phyloP scores from a whole-genome alignment of 1,140 invertebrate species.

The Akabosia matsudoensis region DNA sequence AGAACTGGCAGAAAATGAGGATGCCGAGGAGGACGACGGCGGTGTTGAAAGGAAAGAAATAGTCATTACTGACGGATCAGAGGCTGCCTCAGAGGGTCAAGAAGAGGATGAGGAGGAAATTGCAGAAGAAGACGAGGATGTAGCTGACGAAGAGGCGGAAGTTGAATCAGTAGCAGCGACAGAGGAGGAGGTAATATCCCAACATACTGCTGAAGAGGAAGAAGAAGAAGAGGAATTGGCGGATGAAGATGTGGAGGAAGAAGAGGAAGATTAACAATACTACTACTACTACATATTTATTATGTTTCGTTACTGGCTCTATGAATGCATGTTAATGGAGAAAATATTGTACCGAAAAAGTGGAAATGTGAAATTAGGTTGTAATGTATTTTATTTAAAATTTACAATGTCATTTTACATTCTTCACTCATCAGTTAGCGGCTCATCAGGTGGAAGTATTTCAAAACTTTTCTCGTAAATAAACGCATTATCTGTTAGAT shows the following conservation, averaged over 20 bases:
- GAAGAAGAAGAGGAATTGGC: not conserved
- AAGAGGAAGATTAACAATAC: not conserved
- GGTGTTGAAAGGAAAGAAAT: constrained; percentile 8
- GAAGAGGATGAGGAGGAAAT: constrained; percentile 4
- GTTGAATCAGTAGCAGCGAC: not conserved
- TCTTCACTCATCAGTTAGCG: constrained; percentile 22
- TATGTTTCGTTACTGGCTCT: too few relatives aligned
- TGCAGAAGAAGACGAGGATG: constrained; percentile 13
- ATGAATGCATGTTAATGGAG: too few relatives aligned
- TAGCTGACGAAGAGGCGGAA: constrained; percentile 5
- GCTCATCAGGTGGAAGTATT: constrained; percentile 44
- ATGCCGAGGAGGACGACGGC: not conserved
- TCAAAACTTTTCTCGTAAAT: constrained; percentile 69
- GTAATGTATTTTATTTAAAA: not conserved
- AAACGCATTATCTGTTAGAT: constrained; percentile 86
- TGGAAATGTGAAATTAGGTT: not conserved
- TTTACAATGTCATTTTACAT: constrained; percentile 8
- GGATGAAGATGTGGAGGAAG: constrained; percentile 4
- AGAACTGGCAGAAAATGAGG: constrained; percentile 5
- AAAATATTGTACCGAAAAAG: not conserved
- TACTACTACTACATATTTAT: not conserved
- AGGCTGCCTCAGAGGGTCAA: not conserved
- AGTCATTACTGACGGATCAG: not conserved
- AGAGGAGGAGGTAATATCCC: not conserved
- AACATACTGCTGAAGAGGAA: not conserved